These are phyloP conservation scores for Hydractinia echinata DNA, from an alignment of 30 jellyfish, hydroid and myxozoan species.

Conservation along the genomic window DNA sequence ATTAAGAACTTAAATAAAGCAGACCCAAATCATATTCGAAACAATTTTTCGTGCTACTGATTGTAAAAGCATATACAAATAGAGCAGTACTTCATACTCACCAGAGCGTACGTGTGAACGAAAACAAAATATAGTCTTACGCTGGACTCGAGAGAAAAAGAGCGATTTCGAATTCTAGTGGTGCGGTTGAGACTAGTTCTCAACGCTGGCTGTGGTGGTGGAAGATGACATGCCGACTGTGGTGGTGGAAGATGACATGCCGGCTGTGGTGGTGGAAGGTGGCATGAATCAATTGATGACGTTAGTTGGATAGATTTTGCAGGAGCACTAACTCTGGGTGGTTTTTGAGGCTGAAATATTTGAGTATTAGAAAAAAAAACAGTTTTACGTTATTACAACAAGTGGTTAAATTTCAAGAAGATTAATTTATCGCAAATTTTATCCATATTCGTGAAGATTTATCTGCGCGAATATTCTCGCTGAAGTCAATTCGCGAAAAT, in stretches of 20 bases:
- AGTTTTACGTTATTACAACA: background rate
- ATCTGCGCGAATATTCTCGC: no score
- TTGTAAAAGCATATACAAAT: background rate
- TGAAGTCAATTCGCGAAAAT: no score
- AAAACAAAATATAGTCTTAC: background rate
- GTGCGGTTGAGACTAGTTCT: background rate
- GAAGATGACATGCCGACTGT: background rate
- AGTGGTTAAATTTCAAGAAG: no score
- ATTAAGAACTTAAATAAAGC: no score
- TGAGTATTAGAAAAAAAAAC: background rate
- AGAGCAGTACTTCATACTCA: background rate
- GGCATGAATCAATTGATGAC: background rate
- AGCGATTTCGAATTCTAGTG: background rate
- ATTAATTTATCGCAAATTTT: no score
- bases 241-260: no score
- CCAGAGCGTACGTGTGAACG: conserved; percentile 6
- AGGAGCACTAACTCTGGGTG: conserved; percentile 39
- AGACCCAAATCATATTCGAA: no score
- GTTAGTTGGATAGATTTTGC: background rate
- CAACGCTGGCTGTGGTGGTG: conserved; percentile 14
- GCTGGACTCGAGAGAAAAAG: conserved; percentile 11
- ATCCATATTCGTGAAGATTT: no score
- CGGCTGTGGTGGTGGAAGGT: background rate
- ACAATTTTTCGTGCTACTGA: no score
- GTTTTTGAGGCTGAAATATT: conserved; percentile 34